Evolutionary conservation across 2,113 vertebrate species (phyloP), one percentile per base, ranked within the genome.

Genomic region (Rhegmatorhina hoffmannsi): DNA sequence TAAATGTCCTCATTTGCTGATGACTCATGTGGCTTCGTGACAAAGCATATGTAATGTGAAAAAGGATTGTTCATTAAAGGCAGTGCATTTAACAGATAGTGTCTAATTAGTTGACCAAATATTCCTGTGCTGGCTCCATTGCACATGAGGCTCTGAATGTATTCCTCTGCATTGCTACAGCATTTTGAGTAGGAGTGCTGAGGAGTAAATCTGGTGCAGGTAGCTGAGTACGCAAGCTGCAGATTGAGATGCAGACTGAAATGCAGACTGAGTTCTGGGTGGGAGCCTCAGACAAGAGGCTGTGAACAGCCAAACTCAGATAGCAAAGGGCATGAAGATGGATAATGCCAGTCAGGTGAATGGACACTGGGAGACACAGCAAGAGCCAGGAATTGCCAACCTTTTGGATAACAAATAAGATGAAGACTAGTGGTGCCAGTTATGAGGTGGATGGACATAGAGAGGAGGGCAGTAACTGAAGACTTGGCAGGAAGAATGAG

Each of bases 371-470:
- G 25, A 38, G n/a, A n/a, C 23, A 55, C 33, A 53, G 38, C 1
- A 3, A 52, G 16, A 73, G 31, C 20, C 0, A 0, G 58, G 67
- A 80, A 49, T 5, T 64, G 34, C 38, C 1, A 1, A 33, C 17
- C 6, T 80, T 49, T 50, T 36, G 34, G 59, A 6, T 34, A 17
- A 29, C 7, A 82, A 68, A 53, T 6, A 11, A 75, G n/a, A 47
- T 10, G 10, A 20, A 43, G 11, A 43, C 5, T 34, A 56, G 46
- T n/a, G 53, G 53, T 38, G 47, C 23, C n/a, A 53, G 46, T 4
- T 4, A 60, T 4, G 5, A 60, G 36, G 60, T 52, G 46, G 23
- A 29, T 38, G 19, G 69, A n/a, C 24, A n/a, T 3, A 25, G 44
- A 46, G 38, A 59, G 5, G 2, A 5, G 3, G 6, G 5, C 11